Conservation (phyloP, 2,888 invertebrate genomes). For the Parasteatoda lunata region DNA sequence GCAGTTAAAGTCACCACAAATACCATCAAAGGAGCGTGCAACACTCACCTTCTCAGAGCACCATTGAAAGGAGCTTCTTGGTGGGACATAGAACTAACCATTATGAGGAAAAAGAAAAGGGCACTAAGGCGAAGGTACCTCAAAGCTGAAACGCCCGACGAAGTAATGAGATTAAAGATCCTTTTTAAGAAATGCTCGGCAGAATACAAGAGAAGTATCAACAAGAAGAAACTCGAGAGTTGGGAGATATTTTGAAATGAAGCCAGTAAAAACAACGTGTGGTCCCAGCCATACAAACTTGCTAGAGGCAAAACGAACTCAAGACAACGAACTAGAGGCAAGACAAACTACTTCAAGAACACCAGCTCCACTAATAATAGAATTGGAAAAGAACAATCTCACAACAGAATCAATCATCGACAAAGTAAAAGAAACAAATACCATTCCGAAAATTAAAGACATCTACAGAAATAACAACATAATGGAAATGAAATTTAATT, state of each 20-base stretch:
- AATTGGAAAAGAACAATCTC: too few species aligned
- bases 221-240: background rate
- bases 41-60: too few species aligned
- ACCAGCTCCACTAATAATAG: too few species aligned
- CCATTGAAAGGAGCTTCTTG: background rate
- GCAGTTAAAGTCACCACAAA: background rate
- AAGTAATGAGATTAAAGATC: background rate
- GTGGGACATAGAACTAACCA: background rate
- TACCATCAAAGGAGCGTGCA: background rate
- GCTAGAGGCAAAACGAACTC: background rate
- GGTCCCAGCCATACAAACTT: background rate
- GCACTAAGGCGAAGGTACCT: background rate
- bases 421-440: too few species aligned
- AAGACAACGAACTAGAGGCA: too few species aligned
- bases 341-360: too few species aligned
- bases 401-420: too few species aligned
- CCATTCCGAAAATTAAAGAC: too few species aligned
- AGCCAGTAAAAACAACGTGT: background rate
- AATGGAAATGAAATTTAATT: too few species aligned
- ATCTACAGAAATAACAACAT: too few species aligned
- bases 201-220: background rate
- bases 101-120: background rate
- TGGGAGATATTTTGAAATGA: background rate
- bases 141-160: too few species aligned
- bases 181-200: too few species aligned